These are phyloP conservation scores for Redunca redunca DNA, from an alignment of 2,113 vertebrate species.

Conservation along the genomic window DNA sequence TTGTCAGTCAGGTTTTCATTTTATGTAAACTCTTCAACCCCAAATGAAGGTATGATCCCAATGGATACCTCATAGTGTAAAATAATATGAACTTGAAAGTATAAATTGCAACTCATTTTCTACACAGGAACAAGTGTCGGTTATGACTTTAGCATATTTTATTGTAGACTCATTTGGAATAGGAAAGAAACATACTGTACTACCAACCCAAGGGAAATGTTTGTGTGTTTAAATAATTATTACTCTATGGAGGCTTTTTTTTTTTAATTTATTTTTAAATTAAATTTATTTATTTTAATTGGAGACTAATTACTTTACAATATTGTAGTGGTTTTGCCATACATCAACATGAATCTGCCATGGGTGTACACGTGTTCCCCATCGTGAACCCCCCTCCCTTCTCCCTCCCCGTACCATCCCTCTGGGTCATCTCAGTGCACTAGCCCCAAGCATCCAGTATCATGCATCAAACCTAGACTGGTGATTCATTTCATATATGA, in stretches of 20 bases:
- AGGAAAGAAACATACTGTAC: neutral
- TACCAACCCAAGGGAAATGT: constrained; percentile 1
- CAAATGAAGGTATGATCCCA: neutral
- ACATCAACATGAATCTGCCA: too few species aligned
- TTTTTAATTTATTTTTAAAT: too few species aligned
- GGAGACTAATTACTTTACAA: too few species aligned
- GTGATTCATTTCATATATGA: too few species aligned
- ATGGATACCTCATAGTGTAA: neutral
- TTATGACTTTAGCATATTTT: constrained; percentile 21
- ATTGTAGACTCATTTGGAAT: neutral
- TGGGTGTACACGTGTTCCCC: too few species aligned
- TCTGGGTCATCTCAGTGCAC: too few species aligned
- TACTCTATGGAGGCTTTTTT: neutral
- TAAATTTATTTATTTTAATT: too few species aligned
- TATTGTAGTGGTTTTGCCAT: too few species aligned
- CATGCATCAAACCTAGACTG: too few species aligned
- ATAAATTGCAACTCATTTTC: neutral
- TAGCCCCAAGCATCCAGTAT: too few species aligned
- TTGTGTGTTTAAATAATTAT: constrained; percentile 31
- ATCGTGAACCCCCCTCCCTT: too few species aligned
- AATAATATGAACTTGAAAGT: constrained; percentile 1
- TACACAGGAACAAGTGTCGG: neutral
- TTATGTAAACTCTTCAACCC: neutral
- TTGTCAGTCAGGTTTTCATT: neutral
- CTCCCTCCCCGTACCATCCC: too few species aligned